Evolutionary conservation across 2,797 vertebrate genomes (phyloP), one percentile per base, ranked within the genome.

Genomic region (Cephalopachus bancanus): DNA sequence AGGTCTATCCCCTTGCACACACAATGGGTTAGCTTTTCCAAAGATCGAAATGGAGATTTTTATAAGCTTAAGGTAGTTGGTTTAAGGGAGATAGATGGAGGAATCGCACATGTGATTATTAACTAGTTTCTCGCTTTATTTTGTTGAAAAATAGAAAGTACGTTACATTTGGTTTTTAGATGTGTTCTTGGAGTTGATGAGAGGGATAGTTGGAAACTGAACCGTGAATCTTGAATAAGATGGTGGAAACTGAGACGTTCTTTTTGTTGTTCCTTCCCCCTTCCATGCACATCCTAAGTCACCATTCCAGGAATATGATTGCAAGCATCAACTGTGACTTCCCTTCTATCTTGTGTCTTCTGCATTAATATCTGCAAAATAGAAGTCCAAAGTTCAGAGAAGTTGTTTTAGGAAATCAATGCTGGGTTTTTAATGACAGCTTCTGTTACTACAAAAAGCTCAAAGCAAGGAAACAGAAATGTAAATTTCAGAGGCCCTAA

Each of bases 81-180:
- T 86, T 91, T 92, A 76, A 71, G 33, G 49, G 15, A 94, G 94
- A 79, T 80, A 44, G 57, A 87, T 65, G 59, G 44, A 20, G 78
- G 78, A 85, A 74, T 28, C 71, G 33, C 51, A 30, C 7, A 2
- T 83, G 15, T 83, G 75, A 79, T 67, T 91, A 65, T 81, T 87
- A 93, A 28, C n/a, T 81, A 69, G 24, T 83, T 95, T 60, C 19
- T 83, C 30, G 79, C 67, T 89, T 87, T 94, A 19, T 93, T 89
- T 98, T 69, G 16, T 80, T 81, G 62, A 92, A 81, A 85, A 69
- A 6, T 59, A 75, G 20, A 92, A 75, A 26, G 37, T 62, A 19
- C 81, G 20, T 95, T 69, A 78, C 17, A 75, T 83, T 60, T 91
- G 8, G 22, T 75, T 64, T 85, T 85, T 20, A 59, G 64, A 76